Percentiles rank a stretch among this genome's conserved stretches.
Conservation (phyloP, 2,797 vertebrate species). For the Catharus ustulatus region DNA sequence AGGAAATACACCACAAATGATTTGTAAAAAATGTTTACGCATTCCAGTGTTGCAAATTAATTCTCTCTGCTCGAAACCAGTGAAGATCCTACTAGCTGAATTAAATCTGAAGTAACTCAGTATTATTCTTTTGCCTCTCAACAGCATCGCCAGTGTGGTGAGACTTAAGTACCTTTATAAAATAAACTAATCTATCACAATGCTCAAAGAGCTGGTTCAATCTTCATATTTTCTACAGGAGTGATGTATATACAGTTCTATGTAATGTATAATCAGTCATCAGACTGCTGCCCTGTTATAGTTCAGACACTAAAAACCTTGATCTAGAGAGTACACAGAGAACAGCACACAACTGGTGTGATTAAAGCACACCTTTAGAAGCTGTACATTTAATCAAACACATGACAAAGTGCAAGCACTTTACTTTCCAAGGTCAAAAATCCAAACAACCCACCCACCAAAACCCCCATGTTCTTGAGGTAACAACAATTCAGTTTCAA, state of each 20-base stretch:
- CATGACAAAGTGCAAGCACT: neutral
- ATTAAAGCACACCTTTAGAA: neutral
- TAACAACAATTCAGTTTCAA: neutral
- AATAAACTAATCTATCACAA: neutral
- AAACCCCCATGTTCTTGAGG: rapidly evolving
- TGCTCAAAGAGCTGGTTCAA: neutral
- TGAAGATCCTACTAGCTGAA: neutral
- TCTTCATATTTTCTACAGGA: neutral
- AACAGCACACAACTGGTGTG: neutral
- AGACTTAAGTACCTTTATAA: neutral
- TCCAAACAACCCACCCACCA: neutral
- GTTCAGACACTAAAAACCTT: neutral
- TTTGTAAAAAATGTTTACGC: neutral
- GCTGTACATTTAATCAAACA: neutral
- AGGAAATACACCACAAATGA: neutral
- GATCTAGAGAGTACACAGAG: neutral
- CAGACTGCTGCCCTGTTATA: neutral
- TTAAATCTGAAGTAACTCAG: neutral
- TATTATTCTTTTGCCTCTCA: neutral
- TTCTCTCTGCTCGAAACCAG: neutral
- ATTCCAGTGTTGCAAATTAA: neutral
- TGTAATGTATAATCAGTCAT: neutral
- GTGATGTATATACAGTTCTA: neutral
- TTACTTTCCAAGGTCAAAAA: neutral
- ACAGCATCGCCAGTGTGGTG: neutral